Conservation (phyloP, 1,140 invertebrate genomes). For the Drosophila ohnishii region DNA sequence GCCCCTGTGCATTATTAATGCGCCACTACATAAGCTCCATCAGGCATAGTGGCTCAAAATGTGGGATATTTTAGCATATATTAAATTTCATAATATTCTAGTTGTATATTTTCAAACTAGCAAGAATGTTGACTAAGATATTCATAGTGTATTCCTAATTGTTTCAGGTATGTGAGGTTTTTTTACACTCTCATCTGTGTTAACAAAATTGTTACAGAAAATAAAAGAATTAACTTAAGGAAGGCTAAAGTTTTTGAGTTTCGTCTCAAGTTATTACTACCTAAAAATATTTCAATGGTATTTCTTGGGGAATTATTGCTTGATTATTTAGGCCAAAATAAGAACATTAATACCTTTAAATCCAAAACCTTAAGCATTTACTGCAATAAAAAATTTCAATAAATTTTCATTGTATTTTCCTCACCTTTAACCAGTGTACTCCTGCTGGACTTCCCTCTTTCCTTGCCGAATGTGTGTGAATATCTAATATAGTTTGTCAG, state of each 20-base stretch:
- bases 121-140: neutral
- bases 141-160: neutral
- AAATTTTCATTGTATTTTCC: neutral
- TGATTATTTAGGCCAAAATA: no score
- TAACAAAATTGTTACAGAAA: no score
- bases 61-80: neutral
- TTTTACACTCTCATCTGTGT: no score
- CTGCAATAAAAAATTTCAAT: no score
- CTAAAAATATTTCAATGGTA: no score
- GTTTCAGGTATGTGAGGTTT: no score
- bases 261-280: no score
- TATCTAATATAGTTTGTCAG: conserved; percentile 35
- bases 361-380: no score
- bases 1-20: conserved; percentile 55
- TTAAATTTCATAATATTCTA: neutral
- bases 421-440: neutral
- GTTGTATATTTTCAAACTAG: neutral
- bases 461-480: conserved; percentile 8
- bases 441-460: neutral
- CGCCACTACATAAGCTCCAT: conserved; percentile 14
- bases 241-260: no score
- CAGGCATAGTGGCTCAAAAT: neutral
- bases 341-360: no score
- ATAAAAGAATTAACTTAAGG: no score
- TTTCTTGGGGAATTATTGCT: no score